Percentiles rank a stretch among this genome's conserved stretches.
phyloP scores from a whole-genome alignment of 2,113 vertebrate species.

The Podarcis raffonei region DNA sequence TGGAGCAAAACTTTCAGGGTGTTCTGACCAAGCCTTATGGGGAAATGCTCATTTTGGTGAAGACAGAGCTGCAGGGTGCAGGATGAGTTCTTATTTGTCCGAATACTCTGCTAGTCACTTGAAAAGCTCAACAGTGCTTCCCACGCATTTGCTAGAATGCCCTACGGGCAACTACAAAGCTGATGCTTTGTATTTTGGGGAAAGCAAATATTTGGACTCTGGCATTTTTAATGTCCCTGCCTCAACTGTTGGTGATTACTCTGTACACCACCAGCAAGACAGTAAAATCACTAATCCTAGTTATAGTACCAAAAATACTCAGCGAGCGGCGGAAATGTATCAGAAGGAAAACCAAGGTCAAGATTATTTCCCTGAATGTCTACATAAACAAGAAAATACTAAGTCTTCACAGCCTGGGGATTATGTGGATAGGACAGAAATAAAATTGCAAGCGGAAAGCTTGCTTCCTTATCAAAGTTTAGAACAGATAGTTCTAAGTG shows the following conservation, averaged over 20 bases:
- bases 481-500: not conserved
- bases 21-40: slow-evolving; percentile 11
- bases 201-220: slow-evolving; percentile 47
- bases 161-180: slow-evolving; percentile 31
- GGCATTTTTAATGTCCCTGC: slow-evolving; percentile 5
- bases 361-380: not conserved
- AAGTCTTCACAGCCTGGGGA: not conserved
- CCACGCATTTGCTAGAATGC: slow-evolving; percentile 16
- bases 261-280: slow-evolving; percentile 41
- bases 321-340: slow-evolving; percentile 11
- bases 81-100: not conserved
- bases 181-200: not conserved
- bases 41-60: slow-evolving; percentile 19
- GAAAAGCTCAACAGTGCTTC: not conserved
- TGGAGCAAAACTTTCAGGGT: not conserved
- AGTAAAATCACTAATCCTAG: slow-evolving; percentile 20
- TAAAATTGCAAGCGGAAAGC: not conserved
- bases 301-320: slow-evolving; percentile 9
- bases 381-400: slow-evolving; percentile 20
- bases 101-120: slow-evolving; percentile 16
- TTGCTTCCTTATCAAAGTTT: slow-evolving; percentile 19
- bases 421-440: not conserved
- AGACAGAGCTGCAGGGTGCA: slow-evolving; percentile 9
- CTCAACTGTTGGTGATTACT: slow-evolving; percentile 21
- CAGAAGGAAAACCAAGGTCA: slow-evolving; percentile 21